Conservation (phyloP, 2,797 vertebrate genomes). For the Lepus townsendii region DNA sequence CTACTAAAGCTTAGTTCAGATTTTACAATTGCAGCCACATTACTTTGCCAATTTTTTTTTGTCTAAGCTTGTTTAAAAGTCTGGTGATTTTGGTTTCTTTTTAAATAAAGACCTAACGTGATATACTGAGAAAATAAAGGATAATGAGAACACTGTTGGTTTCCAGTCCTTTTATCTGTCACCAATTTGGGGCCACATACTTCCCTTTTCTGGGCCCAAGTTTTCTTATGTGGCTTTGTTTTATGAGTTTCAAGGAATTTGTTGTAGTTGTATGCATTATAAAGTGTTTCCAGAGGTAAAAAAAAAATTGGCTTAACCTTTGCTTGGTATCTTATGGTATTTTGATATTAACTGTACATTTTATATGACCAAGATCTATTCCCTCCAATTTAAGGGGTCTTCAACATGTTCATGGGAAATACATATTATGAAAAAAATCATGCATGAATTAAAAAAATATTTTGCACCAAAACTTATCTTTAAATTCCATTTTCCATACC, state of each 20-base stretch:
- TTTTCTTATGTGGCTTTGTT: conserved; percentile 47
- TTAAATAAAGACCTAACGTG: not conserved
- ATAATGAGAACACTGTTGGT: conserved; percentile 40
- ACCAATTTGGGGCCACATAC: not conserved
- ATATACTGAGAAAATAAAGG: conserved; percentile 40
- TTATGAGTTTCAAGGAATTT: conserved; percentile 50
- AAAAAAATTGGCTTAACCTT: conserved; percentile 24
- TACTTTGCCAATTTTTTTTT: conserved; percentile 17
- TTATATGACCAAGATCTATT: conserved; percentile 55
- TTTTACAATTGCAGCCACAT: not conserved
- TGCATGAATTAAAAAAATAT: too few relatives aligned
- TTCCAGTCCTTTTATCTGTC: conserved; percentile 30
- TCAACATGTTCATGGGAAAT: too few relatives aligned
- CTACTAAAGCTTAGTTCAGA: conserved; percentile 52
- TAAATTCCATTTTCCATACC: too few relatives aligned
- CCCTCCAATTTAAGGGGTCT: not conserved
- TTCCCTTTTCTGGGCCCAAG: conserved; percentile 24
- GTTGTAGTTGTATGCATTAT: conserved; percentile 12
- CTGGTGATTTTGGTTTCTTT: too few relatives aligned
- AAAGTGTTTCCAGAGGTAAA: conserved; percentile 52
- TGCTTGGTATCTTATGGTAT: conserved; percentile 19
- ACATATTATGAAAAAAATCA: too few relatives aligned
- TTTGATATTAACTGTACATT: conserved; percentile 60
- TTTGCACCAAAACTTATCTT: too few relatives aligned
- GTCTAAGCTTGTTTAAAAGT: conserved; percentile 31